These are phyloP conservation scores for Symphodus melops DNA, from an alignment of 2,113 vertebrate genomes.

Conservation along the genomic window DNA sequence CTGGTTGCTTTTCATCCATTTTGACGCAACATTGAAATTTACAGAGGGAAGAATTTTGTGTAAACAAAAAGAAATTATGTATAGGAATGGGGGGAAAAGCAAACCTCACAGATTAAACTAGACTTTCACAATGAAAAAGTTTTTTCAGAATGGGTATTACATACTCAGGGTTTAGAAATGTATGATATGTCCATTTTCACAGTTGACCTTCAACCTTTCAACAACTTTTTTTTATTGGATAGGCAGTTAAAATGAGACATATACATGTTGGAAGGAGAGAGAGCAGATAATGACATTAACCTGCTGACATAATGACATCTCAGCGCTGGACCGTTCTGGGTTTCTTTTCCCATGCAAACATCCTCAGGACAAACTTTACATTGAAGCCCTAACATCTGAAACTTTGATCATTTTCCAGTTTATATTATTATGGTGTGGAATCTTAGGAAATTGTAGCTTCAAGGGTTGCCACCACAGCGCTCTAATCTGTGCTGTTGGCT, in stretches of 20 bases:
- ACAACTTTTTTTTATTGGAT: no score
- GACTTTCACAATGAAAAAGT: constrained; percentile 9
- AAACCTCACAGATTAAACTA: constrained; percentile 11
- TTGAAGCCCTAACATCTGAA: no score
- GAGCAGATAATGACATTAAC: no score
- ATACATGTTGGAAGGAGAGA: no score
- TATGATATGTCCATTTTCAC: neutral
- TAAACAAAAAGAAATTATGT: constrained; percentile 75
- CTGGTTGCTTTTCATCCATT: constrained; percentile 78
- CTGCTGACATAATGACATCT: no score
- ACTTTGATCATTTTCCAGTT: no score
- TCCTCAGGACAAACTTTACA: no score
- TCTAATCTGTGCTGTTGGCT: neutral
- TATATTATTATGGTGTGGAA: no score
- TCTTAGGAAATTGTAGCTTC: neutral
- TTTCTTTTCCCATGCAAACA: no score
- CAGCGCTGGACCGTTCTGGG: no score
- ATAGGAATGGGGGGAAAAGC: constrained; percentile 29
- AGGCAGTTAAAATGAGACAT: no score
- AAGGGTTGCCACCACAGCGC: neutral
- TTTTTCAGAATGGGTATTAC: constrained; percentile 11
- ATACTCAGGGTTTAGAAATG: neutral
- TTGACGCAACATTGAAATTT: constrained; percentile 78
- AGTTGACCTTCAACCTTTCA: neutral
- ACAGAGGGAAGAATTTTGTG: constrained; percentile 68